These are phyloP conservation scores for Haemorhous mexicanus DNA, from an alignment of 2,113 vertebrate species.

Conservation along the genomic window DNA sequence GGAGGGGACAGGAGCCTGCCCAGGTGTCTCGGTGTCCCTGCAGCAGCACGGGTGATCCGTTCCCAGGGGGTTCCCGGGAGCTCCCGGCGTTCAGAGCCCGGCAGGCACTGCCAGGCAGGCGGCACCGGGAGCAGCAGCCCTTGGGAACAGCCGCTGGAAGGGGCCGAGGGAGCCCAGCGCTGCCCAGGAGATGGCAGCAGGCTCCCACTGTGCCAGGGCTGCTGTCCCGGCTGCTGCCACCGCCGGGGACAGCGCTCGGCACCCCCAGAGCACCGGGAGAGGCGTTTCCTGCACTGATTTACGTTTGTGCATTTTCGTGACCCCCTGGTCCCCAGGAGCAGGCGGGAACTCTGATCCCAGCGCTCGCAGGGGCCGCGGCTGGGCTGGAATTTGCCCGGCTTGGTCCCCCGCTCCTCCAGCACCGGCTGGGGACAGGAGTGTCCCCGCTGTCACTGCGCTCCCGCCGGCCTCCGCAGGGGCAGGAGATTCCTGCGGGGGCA, in stretches of 20 bases:
- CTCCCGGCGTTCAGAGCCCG: rapidly evolving
- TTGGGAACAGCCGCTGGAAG: neutral
- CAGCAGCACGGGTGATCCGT: neutral
- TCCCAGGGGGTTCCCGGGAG: no score
- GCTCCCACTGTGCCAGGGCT: neutral
- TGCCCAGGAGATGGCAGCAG: constrained; percentile 52
- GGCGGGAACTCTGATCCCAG: neutral
- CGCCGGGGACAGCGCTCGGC: neutral
- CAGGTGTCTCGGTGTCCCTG: neutral
- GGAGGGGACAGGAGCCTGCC: neutral
- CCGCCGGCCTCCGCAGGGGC: no score
- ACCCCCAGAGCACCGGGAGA: neutral
- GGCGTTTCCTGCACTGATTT: neutral
- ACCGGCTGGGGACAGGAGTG: no score
- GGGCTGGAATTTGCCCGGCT: neutral
- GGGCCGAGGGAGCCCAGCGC: neutral
- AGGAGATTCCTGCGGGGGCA: no score
- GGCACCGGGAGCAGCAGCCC: neutral
- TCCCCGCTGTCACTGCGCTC: neutral
- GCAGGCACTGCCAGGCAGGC: neutral
- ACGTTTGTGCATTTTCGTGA: rapidly evolving
- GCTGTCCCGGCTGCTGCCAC: neutral
- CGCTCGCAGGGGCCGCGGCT: neutral
- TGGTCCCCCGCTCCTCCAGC: rapidly evolving
- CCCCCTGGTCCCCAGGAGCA: rapidly evolving